Percentiles rank a stretch among this genome's conserved stretches.
Conservation (phyloP, 1,140 invertebrate genomes). For the Eriosoma lanigerum region DNA sequence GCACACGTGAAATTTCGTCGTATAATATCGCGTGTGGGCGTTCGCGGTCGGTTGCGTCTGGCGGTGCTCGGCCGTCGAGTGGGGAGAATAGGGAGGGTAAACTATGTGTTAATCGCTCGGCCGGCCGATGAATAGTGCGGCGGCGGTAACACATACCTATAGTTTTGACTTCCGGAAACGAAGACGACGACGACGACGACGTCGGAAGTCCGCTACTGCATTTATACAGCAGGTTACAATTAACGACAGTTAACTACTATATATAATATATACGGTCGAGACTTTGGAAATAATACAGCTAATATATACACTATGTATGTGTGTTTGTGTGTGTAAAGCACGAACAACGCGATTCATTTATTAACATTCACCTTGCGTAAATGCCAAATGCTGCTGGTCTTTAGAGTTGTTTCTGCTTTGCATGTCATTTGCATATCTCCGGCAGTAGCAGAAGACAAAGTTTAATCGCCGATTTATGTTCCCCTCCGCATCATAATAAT, state of each 20-base stretch:
- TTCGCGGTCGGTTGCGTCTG: background rate
- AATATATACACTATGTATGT: background rate
- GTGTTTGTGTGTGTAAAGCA: background rate
- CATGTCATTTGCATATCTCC: constrained; percentile 43
- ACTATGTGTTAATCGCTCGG: constrained; percentile 32
- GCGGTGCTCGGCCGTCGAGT: background rate
- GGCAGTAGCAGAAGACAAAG: constrained; percentile 13
- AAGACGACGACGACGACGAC: background rate
- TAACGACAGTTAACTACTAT: background rate
- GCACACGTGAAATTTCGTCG: constrained; percentile 18
- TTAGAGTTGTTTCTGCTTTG: constrained; percentile 35
- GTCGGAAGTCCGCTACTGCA: background rate
- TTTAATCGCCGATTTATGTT: constrained; percentile 43
- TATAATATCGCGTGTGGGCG: constrained; percentile 19
- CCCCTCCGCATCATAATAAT: background rate
- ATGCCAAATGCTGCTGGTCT: constrained; percentile 31
- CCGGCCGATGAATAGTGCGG: background rate
- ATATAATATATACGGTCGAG: background rate
- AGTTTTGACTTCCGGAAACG: background rate
- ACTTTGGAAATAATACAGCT: constrained; percentile 22
- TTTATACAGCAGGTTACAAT: constrained; percentile 26
- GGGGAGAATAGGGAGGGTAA: background rate
- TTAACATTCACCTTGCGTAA: constrained; percentile 26
- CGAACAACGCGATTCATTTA: background rate
- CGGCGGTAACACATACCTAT: background rate